Evolutionary conservation across 2,113 vertebrate genomes (phyloP), one percentile per base, ranked within the genome.

Genomic region (Phocoena sinus): DNA sequence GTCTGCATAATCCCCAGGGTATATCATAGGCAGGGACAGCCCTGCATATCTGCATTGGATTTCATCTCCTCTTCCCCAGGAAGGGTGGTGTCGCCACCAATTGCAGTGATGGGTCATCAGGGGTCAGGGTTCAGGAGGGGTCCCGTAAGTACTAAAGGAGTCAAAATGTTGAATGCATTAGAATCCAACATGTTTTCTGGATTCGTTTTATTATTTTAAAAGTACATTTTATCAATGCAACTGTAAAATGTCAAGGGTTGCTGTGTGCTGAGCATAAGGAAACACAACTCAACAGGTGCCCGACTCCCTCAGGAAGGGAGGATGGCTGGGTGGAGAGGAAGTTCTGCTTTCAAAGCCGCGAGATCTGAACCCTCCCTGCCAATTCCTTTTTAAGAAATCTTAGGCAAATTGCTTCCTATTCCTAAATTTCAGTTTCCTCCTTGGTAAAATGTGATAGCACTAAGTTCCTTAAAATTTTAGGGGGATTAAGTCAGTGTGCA

Each of bases 161-260:
- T 70, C 8, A 31, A 41, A 23, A 41, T 50, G 44, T 9, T 65
- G 47, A 53, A 60, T 0, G 31, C 4, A 53, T 70, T 60, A 50
- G 73, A 85, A 68, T 38, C 47, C 25, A 47, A 28, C 31, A 60
- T 4, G 26, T 85, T 58, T 76, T 76, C 60, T 58, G 41, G 50
- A 65, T 74, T 20, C 33, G 13, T 53, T 71, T 95, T 74, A 62
- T 15, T 65, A 58, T 23, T 77, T 95, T 13, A 28, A 36, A 94
- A 85, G 36, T 31, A 53, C 20, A 63, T 15, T 81, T 92, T 89
- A 60, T 38, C 41, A 47, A 8, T 58, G 15, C 50, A 63, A 88
- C 79, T 63, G 31, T 84, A 58, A 44, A 67, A 80, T 2, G 26
- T 58, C 80, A 41, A 67, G 65, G 23, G 38, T 50, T 68, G 47